Evolutionary conservation across 2,888 invertebrate genomes (phyloP), one percentile per base, ranked within the genome.

Genomic region (Stenchaetothrips biformis): DNA sequence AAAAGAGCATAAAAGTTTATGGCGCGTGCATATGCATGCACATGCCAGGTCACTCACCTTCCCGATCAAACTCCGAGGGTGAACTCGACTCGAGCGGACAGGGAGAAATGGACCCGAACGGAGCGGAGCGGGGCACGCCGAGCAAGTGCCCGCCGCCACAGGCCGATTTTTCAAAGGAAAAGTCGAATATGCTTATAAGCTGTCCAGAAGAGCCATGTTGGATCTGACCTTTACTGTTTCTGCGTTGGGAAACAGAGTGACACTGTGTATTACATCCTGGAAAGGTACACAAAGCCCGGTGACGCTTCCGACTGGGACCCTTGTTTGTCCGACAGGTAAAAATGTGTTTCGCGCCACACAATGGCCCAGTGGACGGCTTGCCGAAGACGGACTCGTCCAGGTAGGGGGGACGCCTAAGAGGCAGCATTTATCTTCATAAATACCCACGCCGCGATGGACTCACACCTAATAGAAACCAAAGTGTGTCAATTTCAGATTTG

Each of bases 391-490:
- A 59, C 59, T 18, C 13, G 18, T 16, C 13, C 59, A 59, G 18
- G 16, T 37, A 37, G 37, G 37, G 37, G 37, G 37, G 37, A 13
- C 59, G 18, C 59, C 59, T 59, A 37, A 37, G 13, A 18, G 59
- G 2, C 59, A 0, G 59, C 59, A 59, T 59, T 59, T 59, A 59
- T 59, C 59, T 59, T 59, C 59, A 59, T 59, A 59, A 59, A 59
- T 59, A 59, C 0, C 16, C 59, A 16, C 59, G 13, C 16, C 13
- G 37, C 37, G 67, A 74, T 74, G 67, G 67, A 74, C 67, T 74
- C n/a, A 21, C 67, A n/a, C 67, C 67, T 74, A 74, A 74, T 74
- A 74, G 67, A 74, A 25, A 74, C 67, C 67, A 74, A 74, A 74
- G 67, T 25, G 67, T 74, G 67, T 74, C 67, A 74, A 74, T 74